These are phyloP conservation scores for Lonchura striata DNA, from an alignment of 2,113 vertebrate genomes.

Conservation along the genomic window DNA sequence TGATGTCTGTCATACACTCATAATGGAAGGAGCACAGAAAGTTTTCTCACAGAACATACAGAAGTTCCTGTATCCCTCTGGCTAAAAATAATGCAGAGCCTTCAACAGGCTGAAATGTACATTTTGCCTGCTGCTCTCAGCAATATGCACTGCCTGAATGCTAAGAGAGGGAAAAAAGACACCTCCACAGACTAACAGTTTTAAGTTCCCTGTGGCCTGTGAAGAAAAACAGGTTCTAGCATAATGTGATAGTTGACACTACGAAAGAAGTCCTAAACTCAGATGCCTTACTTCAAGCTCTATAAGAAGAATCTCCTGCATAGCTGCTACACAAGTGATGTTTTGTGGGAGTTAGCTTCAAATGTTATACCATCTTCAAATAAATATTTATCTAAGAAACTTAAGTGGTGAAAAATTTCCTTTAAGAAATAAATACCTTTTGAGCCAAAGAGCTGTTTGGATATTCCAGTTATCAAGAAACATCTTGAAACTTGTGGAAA, in stretches of 20 bases:
- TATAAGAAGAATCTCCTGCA: not conserved
- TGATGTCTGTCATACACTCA: not conserved
- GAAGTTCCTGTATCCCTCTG: not conserved
- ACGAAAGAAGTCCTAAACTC: not conserved
- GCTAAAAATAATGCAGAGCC: not conserved
- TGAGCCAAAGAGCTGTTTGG: slow-evolving; percentile 97
- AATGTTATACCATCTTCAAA: not conserved
- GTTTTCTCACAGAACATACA: not conserved
- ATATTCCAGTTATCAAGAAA: slow-evolving; percentile 99
- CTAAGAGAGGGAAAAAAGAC: not conserved
- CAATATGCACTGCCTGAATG: not conserved
- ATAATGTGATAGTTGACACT: not conserved
- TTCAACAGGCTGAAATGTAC: not conserved
- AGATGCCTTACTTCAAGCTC: not conserved
- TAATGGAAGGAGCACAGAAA: not conserved
- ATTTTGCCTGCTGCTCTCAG: not conserved
- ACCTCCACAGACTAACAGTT: not conserved
- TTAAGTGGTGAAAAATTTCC: not conserved
- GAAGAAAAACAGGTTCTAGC: not conserved
- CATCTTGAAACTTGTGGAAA: slow-evolving; percentile 97
- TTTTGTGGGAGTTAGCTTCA: not conserved
- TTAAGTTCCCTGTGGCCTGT: not conserved
- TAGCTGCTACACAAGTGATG: not conserved
- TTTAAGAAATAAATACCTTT: slow-evolving; percentile 81
- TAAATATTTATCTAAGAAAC: not conserved